These are phyloP conservation scores for Saccopteryx leptura DNA, from an alignment of 2,113 vertebrate species.

Conservation along the genomic window DNA sequence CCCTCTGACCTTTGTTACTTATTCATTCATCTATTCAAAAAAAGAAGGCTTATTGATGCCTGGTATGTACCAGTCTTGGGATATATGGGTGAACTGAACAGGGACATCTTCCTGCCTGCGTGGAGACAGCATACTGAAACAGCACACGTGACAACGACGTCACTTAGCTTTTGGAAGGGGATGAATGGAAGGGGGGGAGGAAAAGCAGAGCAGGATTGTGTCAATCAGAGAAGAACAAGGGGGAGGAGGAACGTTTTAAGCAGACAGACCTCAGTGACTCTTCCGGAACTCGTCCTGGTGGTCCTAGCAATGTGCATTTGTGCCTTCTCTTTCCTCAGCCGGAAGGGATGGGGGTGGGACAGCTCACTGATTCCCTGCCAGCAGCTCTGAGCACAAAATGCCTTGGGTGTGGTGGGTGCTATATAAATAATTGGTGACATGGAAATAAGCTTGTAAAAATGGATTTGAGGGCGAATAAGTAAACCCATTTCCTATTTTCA, in stretches of 20 bases:
- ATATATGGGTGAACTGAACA: neutral
- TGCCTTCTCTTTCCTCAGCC: neutral
- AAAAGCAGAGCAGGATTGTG: neutral
- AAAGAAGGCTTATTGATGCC: neutral
- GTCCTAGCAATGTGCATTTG: neutral
- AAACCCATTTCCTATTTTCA: conserved; percentile 2
- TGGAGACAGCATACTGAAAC: neutral
- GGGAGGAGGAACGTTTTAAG: too few species aligned
- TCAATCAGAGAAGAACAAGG: neutral
- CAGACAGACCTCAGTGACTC: neutral
- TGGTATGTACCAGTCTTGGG: neutral
- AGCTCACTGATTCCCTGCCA: neutral
- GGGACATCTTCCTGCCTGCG: neutral
- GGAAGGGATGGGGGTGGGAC: neutral
- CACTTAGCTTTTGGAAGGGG: neutral
- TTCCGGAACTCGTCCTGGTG: too few species aligned
- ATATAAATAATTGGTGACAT: neutral
- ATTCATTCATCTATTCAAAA: neutral
- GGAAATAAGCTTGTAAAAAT: neutral
- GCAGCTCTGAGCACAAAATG: neutral
- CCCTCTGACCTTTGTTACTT: neutral
- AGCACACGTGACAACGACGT: too few species aligned
- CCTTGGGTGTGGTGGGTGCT: neutral
- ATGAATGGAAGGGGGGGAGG: neutral
- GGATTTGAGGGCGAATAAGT: conserved; percentile 33